A percentile compares a stretch with the other conserved stretches of the same genome.
These are phyloP conservation scores for Habropoda laboriosa DNA, from an alignment of 1,140 invertebrate species.

Conservation along the genomic window DNA sequence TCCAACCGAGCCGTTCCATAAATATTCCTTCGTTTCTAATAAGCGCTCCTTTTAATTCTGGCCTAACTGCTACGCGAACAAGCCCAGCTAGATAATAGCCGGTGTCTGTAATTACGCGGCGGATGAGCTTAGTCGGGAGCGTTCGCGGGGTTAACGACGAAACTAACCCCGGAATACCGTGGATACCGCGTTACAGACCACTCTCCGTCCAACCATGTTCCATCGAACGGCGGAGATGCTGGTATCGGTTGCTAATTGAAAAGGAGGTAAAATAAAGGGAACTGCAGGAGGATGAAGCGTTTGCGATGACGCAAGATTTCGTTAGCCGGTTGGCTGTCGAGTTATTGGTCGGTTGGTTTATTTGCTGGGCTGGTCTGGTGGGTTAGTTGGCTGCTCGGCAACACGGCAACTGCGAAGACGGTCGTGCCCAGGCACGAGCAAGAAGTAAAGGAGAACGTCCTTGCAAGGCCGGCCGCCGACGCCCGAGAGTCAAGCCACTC, in stretches of 20 bases:
- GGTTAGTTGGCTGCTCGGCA: conserved; percentile 29
- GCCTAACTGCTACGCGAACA: conserved; percentile 7
- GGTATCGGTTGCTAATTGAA: background rate
- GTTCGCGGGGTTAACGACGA: conserved; percentile 41
- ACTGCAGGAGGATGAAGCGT: background rate
- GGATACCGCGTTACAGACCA: conserved; percentile 6
- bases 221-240: background rate
- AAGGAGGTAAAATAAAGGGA: background rate
- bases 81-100: conserved; percentile 14
- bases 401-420: conserved; percentile 50
- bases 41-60: conserved; percentile 31
- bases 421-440: conserved; percentile 54
- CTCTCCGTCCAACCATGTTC: no score
- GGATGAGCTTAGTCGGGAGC: conserved; percentile 6
- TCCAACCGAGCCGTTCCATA: conserved; percentile 26
- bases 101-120: conserved; percentile 31
- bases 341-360: conserved; percentile 32
- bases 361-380: conserved; percentile 34
- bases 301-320: conserved; percentile 52
- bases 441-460: conserved; percentile 72
- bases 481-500: conserved; percentile 65
- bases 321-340: conserved; percentile 23
- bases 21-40: conserved; percentile 49
- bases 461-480: conserved; percentile 74
- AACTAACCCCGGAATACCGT: conserved; percentile 49